Evolutionary conservation across 2,113 vertebrate genomes (phyloP).

Genomic region (Otolemur garnettii): DNA sequence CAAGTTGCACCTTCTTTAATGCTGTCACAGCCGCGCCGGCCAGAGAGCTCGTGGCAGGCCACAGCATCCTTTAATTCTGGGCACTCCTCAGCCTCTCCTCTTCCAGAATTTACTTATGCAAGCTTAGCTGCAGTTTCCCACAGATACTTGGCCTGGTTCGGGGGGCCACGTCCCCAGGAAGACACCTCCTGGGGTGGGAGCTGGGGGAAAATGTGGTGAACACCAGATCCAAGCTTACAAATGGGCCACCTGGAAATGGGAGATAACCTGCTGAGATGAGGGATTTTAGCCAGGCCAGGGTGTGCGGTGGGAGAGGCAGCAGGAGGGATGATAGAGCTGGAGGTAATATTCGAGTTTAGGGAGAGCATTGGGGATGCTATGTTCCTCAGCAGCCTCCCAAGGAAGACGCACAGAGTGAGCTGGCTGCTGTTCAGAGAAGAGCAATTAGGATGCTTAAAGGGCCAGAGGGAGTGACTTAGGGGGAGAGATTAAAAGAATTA

Average conservation of each 20-base stretch:
- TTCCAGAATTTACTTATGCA: conserved; percentile 77
- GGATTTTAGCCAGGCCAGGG: conserved; percentile 48
- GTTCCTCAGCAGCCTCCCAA: conserved; percentile 65
- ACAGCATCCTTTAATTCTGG: conserved; percentile 57
- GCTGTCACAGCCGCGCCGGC: conserved; percentile 40
- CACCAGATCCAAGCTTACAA: conserved; percentile 64
- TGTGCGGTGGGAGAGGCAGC: not conserved
- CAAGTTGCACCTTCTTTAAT: conserved; percentile 56
- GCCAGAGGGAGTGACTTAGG: conserved; percentile 83
- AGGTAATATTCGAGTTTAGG: conserved; percentile 74
- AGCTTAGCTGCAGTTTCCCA: conserved; percentile 79
- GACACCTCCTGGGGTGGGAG: conserved; percentile 68
- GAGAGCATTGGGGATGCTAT: conserved; percentile 77
- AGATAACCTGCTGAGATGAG: conserved; percentile 72
- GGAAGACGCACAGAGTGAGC: conserved; percentile 77
- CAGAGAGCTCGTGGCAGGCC: conserved; percentile 47
- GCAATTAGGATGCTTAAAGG: conserved; percentile 85
- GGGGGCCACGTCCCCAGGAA: conserved; percentile 61
- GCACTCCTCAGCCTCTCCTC: conserved; percentile 23
- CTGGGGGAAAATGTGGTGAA: conserved; percentile 55
- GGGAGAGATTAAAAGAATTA: conserved; percentile 84
- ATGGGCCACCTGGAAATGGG: conserved; percentile 69
- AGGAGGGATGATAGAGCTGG: conserved; percentile 59
- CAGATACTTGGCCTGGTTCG: conserved; percentile 72
- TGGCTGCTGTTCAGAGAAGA: conserved; percentile 79